Conservation (phyloP, 2,888 invertebrate genomes). For the Tetanocera ferruginea region DNA sequence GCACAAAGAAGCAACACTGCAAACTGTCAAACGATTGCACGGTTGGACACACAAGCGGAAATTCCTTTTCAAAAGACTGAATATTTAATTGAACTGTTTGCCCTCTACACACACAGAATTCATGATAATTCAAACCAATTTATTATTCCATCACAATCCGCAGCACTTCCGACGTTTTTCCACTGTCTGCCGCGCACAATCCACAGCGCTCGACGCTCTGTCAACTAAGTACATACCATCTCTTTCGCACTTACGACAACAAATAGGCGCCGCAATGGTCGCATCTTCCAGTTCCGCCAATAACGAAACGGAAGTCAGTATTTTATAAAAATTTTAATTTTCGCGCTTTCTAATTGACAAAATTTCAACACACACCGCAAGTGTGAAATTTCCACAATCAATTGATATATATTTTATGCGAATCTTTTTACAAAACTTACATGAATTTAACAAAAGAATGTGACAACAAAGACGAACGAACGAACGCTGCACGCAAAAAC, state of each 20-base stretch:
- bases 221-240: not conserved
- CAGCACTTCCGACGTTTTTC: slow-evolving; percentile 7
- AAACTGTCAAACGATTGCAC: not conserved
- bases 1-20: slow-evolving; percentile 27
- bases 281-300: slow-evolving; percentile 54
- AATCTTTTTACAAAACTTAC: slow-evolving; percentile 11
- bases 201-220: not conserved
- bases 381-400: slow-evolving; percentile 6
- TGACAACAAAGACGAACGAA: not conserved
- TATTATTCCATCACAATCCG: slow-evolving; percentile 13
- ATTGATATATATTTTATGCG: slow-evolving; percentile 20
- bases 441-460: slow-evolving; percentile 25
- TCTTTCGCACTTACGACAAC: slow-evolving; percentile 42
- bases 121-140: not conserved
- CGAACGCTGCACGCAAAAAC: slow-evolving; percentile 45
- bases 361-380: slow-evolving; percentile 3
- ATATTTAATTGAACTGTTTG: not conserved
- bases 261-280: slow-evolving; percentile 49
- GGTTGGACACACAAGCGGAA: slow-evolving; percentile 43
- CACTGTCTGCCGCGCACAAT: slow-evolving; percentile 29
- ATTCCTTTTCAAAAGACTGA: slow-evolving; percentile 35
- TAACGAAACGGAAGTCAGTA: slow-evolving; percentile 56
- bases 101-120: not conserved
- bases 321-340: slow-evolving; percentile 53
- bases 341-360: slow-evolving; percentile 20